Evolutionary conservation across 2,113 vertebrate genomes (phyloP).

Genomic region (Macroglossus sobrinus): DNA sequence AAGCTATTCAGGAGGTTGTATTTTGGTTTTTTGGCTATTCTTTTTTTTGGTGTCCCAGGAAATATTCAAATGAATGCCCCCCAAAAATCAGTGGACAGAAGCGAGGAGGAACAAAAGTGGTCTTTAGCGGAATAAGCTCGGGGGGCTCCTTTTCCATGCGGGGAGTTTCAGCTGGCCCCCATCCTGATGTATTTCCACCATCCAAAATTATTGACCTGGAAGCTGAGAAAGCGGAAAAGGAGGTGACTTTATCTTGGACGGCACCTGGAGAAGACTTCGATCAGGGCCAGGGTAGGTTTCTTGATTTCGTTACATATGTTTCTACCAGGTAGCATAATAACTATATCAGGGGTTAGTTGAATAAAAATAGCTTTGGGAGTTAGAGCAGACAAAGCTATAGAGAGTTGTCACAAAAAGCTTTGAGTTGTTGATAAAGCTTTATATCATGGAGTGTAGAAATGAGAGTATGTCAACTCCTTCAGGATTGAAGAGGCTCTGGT

Average conservation of each 20-base stretch:
- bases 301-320: not conserved
- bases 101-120: conserved; percentile 33
- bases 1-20: not conserved
- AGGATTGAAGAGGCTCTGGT: not conserved
- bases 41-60: conserved; percentile 56
- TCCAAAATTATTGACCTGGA: conserved; percentile 80
- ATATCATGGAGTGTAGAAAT: not conserved
- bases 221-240: conserved; percentile 60
- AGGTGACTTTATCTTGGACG: conserved; percentile 77
- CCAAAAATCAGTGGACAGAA: conserved; percentile 44
- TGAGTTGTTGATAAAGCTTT: not conserved
- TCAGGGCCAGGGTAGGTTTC: conserved; percentile 75
- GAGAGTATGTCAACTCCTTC: not conserved
- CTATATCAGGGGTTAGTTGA: not conserved
- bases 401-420: not conserved
- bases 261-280: conserved; percentile 81
- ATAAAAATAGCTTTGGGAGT: not conserved
- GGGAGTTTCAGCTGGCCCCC: conserved; percentile 20
- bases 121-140: conserved; percentile 72
- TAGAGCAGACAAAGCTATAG: not conserved
- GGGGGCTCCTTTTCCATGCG: conserved; percentile 71
- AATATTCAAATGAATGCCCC: conserved; percentile 79
- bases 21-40: not conserved
- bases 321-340: not conserved
- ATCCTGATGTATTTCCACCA: conserved; percentile 74